phyloP scores from a whole-genome alignment of 2,113 vertebrate species.

The Passer montanus region DNA sequence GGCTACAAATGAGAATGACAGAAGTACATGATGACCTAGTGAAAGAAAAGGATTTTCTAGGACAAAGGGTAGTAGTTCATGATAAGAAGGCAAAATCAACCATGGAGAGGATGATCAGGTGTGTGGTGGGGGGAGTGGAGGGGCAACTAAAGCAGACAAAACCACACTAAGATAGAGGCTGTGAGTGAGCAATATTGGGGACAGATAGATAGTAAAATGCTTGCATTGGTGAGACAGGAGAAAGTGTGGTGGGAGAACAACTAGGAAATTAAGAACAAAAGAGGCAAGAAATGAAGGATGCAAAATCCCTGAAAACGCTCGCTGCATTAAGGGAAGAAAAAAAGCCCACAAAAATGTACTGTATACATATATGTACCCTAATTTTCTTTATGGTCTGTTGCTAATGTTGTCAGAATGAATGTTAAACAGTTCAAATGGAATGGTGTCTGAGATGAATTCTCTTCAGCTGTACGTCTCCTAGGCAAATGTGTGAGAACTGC shows the following conservation, averaged over 20 bases:
- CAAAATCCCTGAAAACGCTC: not conserved
- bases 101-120: rapidly evolving
- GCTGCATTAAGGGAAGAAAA: not conserved
- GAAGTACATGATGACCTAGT: slow-evolving; percentile 45
- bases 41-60: slow-evolving; percentile 43
- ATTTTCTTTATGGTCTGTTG: not conserved
- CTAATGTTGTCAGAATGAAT: not conserved
- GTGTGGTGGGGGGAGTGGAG: rapidly evolving
- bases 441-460: slow-evolving; percentile 19
- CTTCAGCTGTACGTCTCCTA: not conserved
- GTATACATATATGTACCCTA: not conserved
- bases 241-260: not conserved
- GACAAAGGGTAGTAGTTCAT: slow-evolving; percentile 1
- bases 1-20: slow-evolving; percentile 45
- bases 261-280: not conserved
- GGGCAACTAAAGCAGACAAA: not conserved
- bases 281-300: not conserved
- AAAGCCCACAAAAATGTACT: not conserved
- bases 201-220: not conserved
- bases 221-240: not conserved
- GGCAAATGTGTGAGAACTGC: slow-evolving; percentile 48
- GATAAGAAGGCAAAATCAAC: not conserved
- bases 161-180: not conserved
- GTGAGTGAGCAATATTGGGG: not conserved
- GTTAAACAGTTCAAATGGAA: not conserved